Base-by-base conservation (phyloP, 2,113 vertebrate genomes). In the Ceyx cyanopectus region DNA sequence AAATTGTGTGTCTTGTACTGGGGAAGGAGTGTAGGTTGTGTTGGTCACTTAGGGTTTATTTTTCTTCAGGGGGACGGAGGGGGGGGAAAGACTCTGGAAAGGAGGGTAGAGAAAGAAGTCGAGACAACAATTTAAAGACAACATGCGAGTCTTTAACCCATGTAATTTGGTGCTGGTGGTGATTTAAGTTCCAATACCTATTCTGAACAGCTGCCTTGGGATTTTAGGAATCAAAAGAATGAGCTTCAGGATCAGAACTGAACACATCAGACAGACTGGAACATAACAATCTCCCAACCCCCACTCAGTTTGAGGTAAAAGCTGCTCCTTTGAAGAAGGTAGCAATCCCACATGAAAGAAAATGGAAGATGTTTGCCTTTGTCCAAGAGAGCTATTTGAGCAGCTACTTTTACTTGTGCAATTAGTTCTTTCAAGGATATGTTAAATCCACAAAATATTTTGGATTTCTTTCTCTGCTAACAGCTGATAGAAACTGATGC, bases 341-440 rank as follows among this genome's bases (percentile, higher is more conserved):
- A 84, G 81, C 78, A 83, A 93, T 95, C 83, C 93, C 92, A 93
- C 89, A 89, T 93, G 88, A 94, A 96, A 92, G 94, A 96, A 97
- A 94, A 94, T 94, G 96, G 96, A 94, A 97, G 92, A 88, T 92
- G 81, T 94, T 96, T 87, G 89, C 76, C 76, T 93, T 94, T 93
- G 78, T 95, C 90, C 87, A 75, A 83, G 81, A 90, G 85, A 93
- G 63, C 85, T 48, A 61, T 77, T 62, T 78, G 76, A 86, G 77
- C 69, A 70, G 80, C 81, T 82, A 80, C 4, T 0, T 92, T 90
- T 90, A 50, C 77, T 89, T 75, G 32, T 37, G 89, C 1, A 45
- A 93, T 96, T 89, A 90, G 69, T 78, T 67, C 53, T 86, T 90
- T 84, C 34, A 37, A 34, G 69, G 88, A 68, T 48, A 81, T 14